These are phyloP conservation scores for Euproctis similis DNA, from an alignment of 2,888 invertebrate genomes.

Conservation along the genomic window DNA sequence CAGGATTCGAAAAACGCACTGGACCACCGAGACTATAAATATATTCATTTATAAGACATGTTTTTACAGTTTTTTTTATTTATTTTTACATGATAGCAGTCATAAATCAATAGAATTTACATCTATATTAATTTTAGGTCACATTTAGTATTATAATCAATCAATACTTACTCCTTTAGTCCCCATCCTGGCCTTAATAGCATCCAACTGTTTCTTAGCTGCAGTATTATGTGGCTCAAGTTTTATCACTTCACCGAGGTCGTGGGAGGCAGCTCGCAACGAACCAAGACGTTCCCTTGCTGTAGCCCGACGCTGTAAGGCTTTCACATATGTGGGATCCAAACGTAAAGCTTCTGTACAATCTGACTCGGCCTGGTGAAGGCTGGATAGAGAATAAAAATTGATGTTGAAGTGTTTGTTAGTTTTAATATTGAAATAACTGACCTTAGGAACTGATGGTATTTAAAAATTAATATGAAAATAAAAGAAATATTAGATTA, in stretches of 20 bases:
- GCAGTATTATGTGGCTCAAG: slow-evolving; percentile 88
- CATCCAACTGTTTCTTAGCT: slow-evolving; percentile 77
- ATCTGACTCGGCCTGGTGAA: slow-evolving; percentile 84
- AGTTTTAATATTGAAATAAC: no score
- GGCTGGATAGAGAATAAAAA: no score
- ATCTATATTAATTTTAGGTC: background rate
- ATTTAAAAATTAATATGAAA: no score
- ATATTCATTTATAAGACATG: no score
- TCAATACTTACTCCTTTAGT: slow-evolving; percentile 58
- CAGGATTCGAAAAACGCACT: no score
- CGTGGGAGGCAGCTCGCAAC: slow-evolving; percentile 81
- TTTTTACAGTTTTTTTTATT: no score
- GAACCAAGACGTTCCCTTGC: slow-evolving; percentile 84
- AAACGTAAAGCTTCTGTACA: slow-evolving; percentile 86
- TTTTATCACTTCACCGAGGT: slow-evolving; percentile 81
- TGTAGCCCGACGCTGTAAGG: slow-evolving; percentile 86
- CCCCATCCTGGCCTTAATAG: slow-evolving; percentile 71
- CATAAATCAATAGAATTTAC: background rate
- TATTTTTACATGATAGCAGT: background rate
- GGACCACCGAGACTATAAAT: no score
- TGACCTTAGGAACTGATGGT: no score
- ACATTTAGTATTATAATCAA: no score
- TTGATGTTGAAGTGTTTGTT: no score
- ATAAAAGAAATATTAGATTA: no score
- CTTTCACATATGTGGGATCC: slow-evolving; percentile 88